Evolutionary conservation across 1,140 invertebrate species (phyloP), one percentile per base, ranked within the genome.

Genomic region (Drosophila biarmipes): DNA sequence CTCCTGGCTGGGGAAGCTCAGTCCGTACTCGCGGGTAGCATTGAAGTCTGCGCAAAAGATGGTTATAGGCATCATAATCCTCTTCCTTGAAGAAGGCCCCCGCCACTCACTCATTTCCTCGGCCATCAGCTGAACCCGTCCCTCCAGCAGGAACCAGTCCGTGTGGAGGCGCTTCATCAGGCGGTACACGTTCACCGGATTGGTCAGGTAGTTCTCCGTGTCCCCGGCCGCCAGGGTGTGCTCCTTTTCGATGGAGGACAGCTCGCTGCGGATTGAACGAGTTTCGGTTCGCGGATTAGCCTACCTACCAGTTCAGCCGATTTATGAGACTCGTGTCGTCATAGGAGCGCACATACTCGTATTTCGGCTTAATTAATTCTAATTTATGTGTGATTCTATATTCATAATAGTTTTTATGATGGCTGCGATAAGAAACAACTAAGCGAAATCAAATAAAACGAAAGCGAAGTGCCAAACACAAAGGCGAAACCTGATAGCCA

Each of bases 141-240:
- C 42, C 17, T 80, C 81, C 43, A 97, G 94, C n/a, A 95, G 93
- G 64, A 95, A 94, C 95, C 97, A 97, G 93, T 99, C 98, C 11
- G 96, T 95, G 8, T 97, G 98, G 51, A 99, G 94, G 75, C 97
- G 94, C 93, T 99, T 99, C 40, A 99, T 97, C 40, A 99, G 93
- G 7, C 98, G 94, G 92, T 98, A 99, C 21, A 98, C 97, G 93
- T 99, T 99, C 62, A 99, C 96, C 1, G 98, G 98, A 93, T 99
- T 99, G 7, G 95, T 95, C 43, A 99, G 93, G 91, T 98, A 98
- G 69, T 95, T 94, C 49, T 97, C 95, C 15, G 96, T 94, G 87
- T 98, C 96, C 48, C 94, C 92, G 68, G 95, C 94, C 0, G 97
- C 97, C 85, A 94, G 93, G 27, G 94, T 92, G 91, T 98, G 96